Conservation (phyloP, 2,797 vertebrate species). For the Harpagifer antarcticus region DNA sequence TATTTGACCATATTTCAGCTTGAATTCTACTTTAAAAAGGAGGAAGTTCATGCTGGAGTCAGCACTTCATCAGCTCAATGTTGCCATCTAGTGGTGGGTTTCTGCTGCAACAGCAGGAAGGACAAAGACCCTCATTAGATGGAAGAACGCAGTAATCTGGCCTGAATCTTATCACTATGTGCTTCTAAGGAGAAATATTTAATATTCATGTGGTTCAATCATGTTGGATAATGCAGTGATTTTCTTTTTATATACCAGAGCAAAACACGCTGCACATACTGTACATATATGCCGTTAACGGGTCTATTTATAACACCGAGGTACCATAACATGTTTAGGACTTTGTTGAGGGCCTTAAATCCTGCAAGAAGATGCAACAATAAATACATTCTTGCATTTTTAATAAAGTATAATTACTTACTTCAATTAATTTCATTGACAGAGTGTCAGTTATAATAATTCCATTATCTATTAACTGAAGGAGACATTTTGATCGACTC, state of each 20-base stretch:
- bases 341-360: neutral
- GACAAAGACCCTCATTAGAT: neutral
- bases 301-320: constrained; percentile 14
- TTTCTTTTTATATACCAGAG: neutral
- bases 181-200: neutral
- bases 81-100: constrained; percentile 44
- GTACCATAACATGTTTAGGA: neutral
- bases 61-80: neutral
- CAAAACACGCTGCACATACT: neutral
- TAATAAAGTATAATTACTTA: no score
- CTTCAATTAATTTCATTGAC: neutral
- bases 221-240: neutral
- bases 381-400: no score
- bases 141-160: neutral
- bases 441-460: neutral
- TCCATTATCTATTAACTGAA: neutral
- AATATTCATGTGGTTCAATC: neutral
- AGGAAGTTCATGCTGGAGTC: no score
- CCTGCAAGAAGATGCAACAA: neutral
- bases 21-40: neutral
- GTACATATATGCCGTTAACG: constrained; percentile 27
- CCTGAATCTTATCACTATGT: neutral
- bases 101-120: neutral
- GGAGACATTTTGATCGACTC: neutral
- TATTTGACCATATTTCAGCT: neutral